These are phyloP conservation scores for Drosophila ohnishii DNA, from an alignment of 1,140 invertebrate species.

Conservation along the genomic window DNA sequence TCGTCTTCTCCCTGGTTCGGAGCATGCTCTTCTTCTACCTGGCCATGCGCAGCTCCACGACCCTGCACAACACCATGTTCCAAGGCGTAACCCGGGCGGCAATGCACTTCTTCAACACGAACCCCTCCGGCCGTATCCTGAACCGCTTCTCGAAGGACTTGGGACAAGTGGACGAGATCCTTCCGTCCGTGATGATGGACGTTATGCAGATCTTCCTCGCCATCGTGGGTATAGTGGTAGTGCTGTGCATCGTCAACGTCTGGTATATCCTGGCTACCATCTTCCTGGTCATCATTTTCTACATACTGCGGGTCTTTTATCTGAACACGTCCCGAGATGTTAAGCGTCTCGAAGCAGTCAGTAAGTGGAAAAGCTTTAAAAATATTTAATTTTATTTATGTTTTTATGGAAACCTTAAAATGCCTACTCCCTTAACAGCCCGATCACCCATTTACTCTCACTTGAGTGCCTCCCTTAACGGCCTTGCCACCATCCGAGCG, in stretches of 20 bases:
- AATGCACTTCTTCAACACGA: constrained; percentile 93
- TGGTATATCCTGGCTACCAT: constrained; percentile 89
- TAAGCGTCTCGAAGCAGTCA: constrained; percentile 94
- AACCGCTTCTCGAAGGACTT: constrained; percentile 94
- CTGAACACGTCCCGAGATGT: constrained; percentile 92
- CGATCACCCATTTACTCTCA: constrained; percentile 94
- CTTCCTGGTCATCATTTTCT: constrained; percentile 88
- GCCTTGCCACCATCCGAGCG: constrained; percentile 94
- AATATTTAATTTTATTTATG: neutral
- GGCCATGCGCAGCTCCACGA: constrained; percentile 89
- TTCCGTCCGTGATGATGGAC: constrained; percentile 91
- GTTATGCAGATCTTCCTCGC: constrained; percentile 89
- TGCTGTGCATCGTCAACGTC: constrained; percentile 90
- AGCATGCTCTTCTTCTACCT: constrained; percentile 87
- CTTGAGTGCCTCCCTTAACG: constrained; percentile 93
- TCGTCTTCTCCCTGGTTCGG: constrained; percentile 85
- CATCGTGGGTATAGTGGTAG: constrained; percentile 89
- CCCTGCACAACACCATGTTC: constrained; percentile 92
- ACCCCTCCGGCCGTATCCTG: constrained; percentile 89
- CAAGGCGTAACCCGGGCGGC: constrained; percentile 88
- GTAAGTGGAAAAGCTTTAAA: constrained; percentile 85
- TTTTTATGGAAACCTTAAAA: neutral
- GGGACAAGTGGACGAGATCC: constrained; percentile 92
- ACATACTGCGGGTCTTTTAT: constrained; percentile 90
- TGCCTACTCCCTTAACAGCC: constrained; percentile 83